phyloP scores from a whole-genome alignment of 2,888 invertebrate genomes.

The Leptinotarsa rubiginosa region DNA sequence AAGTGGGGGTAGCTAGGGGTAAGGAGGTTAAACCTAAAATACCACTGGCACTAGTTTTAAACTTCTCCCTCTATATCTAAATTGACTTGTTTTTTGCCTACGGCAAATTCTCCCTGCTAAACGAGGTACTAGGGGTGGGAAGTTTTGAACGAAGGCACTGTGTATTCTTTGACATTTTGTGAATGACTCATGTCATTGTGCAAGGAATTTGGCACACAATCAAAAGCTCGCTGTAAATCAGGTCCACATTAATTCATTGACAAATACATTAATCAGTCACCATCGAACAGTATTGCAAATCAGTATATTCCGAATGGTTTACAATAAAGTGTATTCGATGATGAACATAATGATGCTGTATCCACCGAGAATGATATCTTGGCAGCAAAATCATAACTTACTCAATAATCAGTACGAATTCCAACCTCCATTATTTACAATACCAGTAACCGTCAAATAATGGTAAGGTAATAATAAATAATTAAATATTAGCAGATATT shows the following conservation, averaged over 20 bases:
- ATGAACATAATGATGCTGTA: background rate
- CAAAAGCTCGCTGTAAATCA: background rate
- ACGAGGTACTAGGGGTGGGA: too few relatives aligned
- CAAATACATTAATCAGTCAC: background rate
- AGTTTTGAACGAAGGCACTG: too few relatives aligned
- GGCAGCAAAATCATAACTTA: background rate
- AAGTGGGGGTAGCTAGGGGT: too few relatives aligned
- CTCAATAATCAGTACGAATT: slow-evolving; percentile 35
- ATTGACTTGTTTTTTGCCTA: too few relatives aligned
- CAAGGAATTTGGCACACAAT: background rate
- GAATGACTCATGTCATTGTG: background rate
- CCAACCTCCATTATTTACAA: slow-evolving; percentile 37
- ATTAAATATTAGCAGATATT: slow-evolving; percentile 35
- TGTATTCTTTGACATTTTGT: too few relatives aligned
- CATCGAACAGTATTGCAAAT: background rate
- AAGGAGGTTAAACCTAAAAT: too few relatives aligned
- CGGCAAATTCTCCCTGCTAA: too few relatives aligned
- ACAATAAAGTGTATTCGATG: background rate
- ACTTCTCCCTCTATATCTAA: too few relatives aligned
- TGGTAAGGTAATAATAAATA: slow-evolving; percentile 33
- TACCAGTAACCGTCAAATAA: slow-evolving; percentile 31
- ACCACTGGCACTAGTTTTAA: too few relatives aligned
- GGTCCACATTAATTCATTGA: background rate
- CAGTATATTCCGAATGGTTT: background rate
- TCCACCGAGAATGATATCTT: background rate